phyloP scores from a whole-genome alignment of 1,140 invertebrate species.

The Acyrthosiphon pisum region DNA sequence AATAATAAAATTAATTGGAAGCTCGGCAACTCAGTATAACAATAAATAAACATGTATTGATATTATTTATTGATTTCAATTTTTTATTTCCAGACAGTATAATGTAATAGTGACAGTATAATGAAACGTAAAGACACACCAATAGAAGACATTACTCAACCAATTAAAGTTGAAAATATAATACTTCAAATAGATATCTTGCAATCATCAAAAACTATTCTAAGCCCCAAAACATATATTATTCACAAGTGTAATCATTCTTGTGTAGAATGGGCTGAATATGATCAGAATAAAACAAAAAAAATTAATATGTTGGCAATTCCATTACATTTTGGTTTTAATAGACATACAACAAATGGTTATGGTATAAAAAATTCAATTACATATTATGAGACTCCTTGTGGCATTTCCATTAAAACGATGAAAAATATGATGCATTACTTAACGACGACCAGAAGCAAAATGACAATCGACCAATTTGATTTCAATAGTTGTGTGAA shows the following conservation, averaged over 20 bases:
- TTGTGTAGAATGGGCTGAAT: constrained; percentile 70
- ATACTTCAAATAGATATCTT: too few relatives aligned
- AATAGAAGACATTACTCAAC: too few relatives aligned
- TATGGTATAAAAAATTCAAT: background rate
- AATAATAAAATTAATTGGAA: too few relatives aligned
- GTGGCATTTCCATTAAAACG: constrained; percentile 79
- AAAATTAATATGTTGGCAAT: constrained; percentile 83
- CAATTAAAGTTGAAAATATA: too few relatives aligned
- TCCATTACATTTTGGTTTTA: constrained; percentile 86
- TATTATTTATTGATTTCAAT: too few relatives aligned
- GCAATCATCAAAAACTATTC: background rate
- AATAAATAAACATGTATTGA: too few relatives aligned
- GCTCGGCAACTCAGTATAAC: too few relatives aligned
- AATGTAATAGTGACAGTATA: too few relatives aligned
- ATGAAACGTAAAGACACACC: too few relatives aligned
- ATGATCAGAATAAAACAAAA: constrained; percentile 69
- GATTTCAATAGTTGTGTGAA: constrained; percentile 82
- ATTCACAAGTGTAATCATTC: constrained; percentile 59
- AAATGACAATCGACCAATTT: constrained; percentile 88
- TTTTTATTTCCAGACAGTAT: too few relatives aligned
- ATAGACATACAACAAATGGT: constrained; percentile 66
- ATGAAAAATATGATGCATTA: constrained; percentile 78
- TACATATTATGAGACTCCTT: constrained; percentile 85
- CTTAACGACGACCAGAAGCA: constrained; percentile 72
- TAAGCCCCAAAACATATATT: background rate